Conservation (phyloP, 2,797 vertebrate species). For the Clarias pachynema region DNA sequence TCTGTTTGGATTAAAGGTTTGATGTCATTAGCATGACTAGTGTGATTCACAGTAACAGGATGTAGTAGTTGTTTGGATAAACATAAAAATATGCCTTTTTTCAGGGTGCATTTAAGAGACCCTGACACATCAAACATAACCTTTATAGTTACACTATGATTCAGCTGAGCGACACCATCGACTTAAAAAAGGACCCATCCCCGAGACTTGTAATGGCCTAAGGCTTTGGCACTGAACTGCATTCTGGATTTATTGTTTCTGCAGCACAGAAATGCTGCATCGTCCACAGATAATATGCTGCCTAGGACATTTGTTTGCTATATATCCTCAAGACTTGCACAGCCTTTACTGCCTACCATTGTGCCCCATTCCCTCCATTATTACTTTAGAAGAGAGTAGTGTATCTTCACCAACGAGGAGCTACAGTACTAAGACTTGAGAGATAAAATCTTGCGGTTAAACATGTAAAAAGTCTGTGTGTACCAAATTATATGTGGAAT, state of each 20-base stretch:
- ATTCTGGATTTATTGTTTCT: slow-evolving; percentile 8
- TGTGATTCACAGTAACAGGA: slow-evolving; percentile 7
- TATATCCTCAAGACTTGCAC: slow-evolving; percentile 4
- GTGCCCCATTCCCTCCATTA: not conserved
- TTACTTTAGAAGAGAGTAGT: not conserved
- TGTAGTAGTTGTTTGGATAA: not conserved
- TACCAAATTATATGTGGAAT: not conserved
- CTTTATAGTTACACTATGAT: slow-evolving; percentile 10
- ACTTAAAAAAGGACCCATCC: slow-evolving; percentile 9
- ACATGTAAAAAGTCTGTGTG: not conserved
- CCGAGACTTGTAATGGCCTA: not conserved
- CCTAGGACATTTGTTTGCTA: slow-evolving; percentile 11
- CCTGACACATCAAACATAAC: not conserved
- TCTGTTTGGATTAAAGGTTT: not conserved
- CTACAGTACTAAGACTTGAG: not conserved
- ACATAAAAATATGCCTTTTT: not conserved
- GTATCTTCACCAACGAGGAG: slow-evolving; percentile 19
- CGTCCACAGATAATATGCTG: not conserved
- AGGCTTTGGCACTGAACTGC: not conserved
- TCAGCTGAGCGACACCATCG: not conserved
- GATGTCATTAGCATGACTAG: not conserved
- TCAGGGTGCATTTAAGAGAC: not conserved
- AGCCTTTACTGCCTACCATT: not conserved
- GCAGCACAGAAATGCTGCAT: slow-evolving; percentile 5
- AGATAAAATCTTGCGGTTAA: slow-evolving; percentile 1